Evolutionary conservation across 2,797 vertebrate genomes (phyloP).

Genomic region (Aplochiton taeniatus): DNA sequence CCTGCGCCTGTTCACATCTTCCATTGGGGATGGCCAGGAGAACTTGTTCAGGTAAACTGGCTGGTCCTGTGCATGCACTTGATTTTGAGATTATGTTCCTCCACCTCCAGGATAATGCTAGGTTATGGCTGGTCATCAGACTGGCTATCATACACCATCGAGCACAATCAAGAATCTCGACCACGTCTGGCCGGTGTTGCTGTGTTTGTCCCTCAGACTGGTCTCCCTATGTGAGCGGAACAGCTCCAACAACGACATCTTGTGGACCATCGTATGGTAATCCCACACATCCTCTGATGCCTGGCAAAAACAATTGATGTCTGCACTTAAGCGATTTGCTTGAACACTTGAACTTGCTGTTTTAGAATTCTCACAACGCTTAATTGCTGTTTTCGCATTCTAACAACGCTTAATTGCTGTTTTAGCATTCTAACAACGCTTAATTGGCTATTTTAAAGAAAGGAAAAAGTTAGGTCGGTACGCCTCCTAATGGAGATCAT

Average conservation of each 20-base stretch:
- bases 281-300: slow-evolving; percentile 14
- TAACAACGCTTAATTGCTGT: too few species aligned
- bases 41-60: slow-evolving; percentile 8
- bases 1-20: neutral
- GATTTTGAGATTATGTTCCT: slow-evolving; percentile 9
- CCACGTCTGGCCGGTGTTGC: slow-evolving; percentile 16
- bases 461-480: too few species aligned
- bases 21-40: slow-evolving; percentile 12
- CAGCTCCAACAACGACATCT: slow-evolving; percentile 1
- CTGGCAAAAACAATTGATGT: slow-evolving; percentile 20
- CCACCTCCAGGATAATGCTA: slow-evolving; percentile 8
- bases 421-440: too few species aligned
- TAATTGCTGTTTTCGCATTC: too few species aligned
- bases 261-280: slow-evolving; percentile 14
- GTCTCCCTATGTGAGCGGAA: slow-evolving; percentile 4
- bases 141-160: slow-evolving; percentile 17
- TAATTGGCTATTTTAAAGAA: too few species aligned
- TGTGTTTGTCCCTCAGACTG: slow-evolving; percentile 4
- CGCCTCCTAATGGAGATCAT: slow-evolving; percentile 53
- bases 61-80: slow-evolving; percentile 13
- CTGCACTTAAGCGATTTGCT: neutral
- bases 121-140: slow-evolving; percentile 18
- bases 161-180: slow-evolving; percentile 10
- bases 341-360: too few species aligned
- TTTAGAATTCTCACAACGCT: too few species aligned